Evolutionary conservation across 2,797 vertebrate species (phyloP).

Genomic region (Sylvia borin): DNA sequence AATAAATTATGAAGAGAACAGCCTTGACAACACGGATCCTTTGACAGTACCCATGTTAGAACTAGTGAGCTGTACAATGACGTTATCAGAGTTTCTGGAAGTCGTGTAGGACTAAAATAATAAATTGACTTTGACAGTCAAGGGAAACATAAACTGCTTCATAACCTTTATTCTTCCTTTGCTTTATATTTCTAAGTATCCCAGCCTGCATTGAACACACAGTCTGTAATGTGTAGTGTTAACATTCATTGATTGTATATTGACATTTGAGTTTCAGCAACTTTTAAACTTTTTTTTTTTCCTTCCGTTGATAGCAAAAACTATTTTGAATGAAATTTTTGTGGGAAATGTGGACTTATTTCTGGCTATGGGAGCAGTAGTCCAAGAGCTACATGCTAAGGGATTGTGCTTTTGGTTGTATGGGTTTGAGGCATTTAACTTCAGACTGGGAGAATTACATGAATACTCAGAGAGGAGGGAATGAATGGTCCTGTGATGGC

Average conservation of each 20-base stretch:
- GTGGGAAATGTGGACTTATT: neutral
- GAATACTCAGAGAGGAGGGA: neutral
- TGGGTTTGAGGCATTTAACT: neutral
- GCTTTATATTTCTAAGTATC: slow-evolving; percentile 38
- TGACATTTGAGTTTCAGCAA: slow-evolving; percentile 16
- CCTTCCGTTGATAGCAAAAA: neutral
- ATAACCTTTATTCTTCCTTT: slow-evolving; percentile 65
- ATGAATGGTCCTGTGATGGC: neutral
- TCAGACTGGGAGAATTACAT: neutral
- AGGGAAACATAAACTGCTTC: neutral
- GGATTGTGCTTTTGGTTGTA: neutral
- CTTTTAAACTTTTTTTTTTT: slow-evolving; percentile 24
- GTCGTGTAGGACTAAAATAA: slow-evolving; percentile 66
- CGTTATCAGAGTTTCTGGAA: slow-evolving; percentile 76
- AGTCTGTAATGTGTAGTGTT: slow-evolving; percentile 21
- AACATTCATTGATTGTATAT: slow-evolving; percentile 29
- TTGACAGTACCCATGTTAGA: slow-evolving; percentile 70
- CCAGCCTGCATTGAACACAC: slow-evolving; percentile 26
- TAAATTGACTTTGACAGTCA: slow-evolving; percentile 77
- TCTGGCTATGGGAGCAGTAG: neutral
- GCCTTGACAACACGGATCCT: slow-evolving; percentile 38
- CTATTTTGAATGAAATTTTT: neutral
- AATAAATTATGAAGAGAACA: slow-evolving; percentile 52
- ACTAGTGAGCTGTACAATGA: slow-evolving; percentile 63
- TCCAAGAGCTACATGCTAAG: neutral